phyloP scores from a whole-genome alignment of 1,140 invertebrate genomes.

The Caenorhabditis inopinata region DNA sequence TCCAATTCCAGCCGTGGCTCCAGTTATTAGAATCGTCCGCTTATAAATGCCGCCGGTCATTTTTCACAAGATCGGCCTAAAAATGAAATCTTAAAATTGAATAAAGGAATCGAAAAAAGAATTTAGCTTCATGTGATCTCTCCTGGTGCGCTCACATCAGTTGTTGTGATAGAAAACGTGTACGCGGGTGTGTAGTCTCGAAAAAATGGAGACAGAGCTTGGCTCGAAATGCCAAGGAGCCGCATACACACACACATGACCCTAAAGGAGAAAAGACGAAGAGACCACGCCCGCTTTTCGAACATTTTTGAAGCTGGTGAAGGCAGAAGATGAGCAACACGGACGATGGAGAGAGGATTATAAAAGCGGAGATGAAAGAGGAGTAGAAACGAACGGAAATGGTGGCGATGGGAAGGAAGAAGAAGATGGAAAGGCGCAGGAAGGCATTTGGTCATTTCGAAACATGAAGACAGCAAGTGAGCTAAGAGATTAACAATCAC shows the following conservation, averaged over 20 bases:
- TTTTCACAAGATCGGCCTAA: conserved; percentile 7
- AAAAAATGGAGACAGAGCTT: conserved; percentile 23
- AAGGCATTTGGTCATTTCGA: conserved; percentile 5
- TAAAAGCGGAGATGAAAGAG: neutral
- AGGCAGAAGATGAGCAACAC: conserved; percentile 24
- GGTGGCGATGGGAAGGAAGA: conserved; percentile 5
- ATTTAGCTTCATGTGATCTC: neutral
- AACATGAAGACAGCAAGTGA: neutral
- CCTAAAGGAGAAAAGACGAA: neutral
- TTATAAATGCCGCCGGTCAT: neutral
- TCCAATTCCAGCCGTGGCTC: conserved; percentile 48
- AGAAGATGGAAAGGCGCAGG: neutral
- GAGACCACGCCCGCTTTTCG: conserved; percentile 17
- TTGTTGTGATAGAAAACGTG: conserved; percentile 19
- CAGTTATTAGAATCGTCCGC: conserved; percentile 48
- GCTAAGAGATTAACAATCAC: neutral
- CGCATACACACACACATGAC: neutral
- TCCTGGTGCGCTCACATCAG: neutral
- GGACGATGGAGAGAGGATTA: neutral
- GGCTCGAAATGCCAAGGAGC: conserved; percentile 29
- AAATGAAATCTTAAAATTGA: neutral
- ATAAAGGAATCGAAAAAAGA: neutral
- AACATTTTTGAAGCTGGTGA: conserved; percentile 27
- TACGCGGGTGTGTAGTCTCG: conserved; percentile 1
- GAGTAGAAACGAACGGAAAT: conserved; percentile 18